A percentile compares a stretch with the other conserved stretches of the same genome.
Conservation (phyloP, 2,797 vertebrate genomes). For the Numenius phaeopus region DNA sequence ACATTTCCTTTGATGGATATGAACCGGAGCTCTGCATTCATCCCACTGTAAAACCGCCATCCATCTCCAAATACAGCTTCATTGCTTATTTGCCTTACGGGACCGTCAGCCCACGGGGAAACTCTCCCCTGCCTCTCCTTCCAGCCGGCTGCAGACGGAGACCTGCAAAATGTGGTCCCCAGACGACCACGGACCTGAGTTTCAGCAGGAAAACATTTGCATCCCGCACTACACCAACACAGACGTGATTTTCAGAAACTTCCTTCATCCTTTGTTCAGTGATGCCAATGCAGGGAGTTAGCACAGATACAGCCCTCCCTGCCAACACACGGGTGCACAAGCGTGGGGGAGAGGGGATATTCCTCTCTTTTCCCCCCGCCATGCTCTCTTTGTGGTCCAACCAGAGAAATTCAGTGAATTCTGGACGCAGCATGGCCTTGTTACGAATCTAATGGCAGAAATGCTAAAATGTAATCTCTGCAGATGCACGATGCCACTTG, state of each 20-base stretch:
- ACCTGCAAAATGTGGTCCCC: not conserved
- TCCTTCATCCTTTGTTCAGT: not conserved
- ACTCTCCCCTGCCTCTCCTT: not conserved
- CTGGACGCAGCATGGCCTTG: not conserved
- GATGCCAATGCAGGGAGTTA: not conserved
- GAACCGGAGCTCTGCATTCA: not conserved
- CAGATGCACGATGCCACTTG: not conserved
- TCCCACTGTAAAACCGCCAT: not conserved
- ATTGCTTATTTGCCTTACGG: not conserved
- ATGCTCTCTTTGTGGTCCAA: accelerated
- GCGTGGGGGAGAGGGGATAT: not conserved
- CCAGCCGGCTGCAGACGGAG: not conserved
- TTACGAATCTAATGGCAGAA: not conserved
- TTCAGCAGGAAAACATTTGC: not conserved
- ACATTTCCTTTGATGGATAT: not conserved
- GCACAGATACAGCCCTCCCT: not conserved
- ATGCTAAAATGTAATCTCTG: not conserved
- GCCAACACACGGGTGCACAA: accelerated
- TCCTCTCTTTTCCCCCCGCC: not conserved
- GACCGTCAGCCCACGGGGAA: not conserved
- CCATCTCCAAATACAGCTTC: not conserved
- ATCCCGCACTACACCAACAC: accelerated
- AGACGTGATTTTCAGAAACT: not conserved
- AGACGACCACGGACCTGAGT: not conserved
- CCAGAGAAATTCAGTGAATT: not conserved